Percentiles rank a stretch among this genome's conserved stretches.
Evolutionary conservation across 2,113 vertebrate genomes (phyloP).

Genomic region (Protobothrops mucrosquamatus): DNA sequence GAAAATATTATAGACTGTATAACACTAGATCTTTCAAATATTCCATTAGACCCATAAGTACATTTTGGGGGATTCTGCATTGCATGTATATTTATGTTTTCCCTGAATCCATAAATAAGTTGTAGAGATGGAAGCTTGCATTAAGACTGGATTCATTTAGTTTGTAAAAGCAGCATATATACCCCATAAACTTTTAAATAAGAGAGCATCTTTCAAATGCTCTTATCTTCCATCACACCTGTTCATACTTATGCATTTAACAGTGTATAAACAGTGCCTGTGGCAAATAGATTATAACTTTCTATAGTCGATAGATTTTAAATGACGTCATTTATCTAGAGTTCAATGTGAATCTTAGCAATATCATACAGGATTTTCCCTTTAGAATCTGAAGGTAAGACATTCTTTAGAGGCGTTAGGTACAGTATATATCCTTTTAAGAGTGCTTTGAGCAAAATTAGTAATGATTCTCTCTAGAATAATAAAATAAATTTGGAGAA

Average conservation of each 20-base stretch:
- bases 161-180: not conserved
- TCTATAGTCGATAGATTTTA: not conserved
- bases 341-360: not conserved
- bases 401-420: not conserved
- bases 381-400: constrained; percentile 27
- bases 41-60: not conserved
- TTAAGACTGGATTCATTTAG: not conserved
- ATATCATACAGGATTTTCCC: constrained; percentile 20
- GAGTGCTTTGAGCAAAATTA: not conserved
- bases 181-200: not conserved
- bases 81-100: not conserved
- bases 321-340: accelerated
- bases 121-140: not conserved
- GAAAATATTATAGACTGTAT: not conserved
- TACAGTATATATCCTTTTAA: constrained; percentile 28
- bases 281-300: not conserved
- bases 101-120: not conserved
- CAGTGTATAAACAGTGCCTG: not conserved
- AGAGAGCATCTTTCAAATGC: not conserved
- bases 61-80: not conserved
- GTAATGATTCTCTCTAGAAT: not conserved
- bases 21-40: not conserved
- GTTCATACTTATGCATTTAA: not conserved
- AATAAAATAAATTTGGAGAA: not conserved
- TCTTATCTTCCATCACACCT: not conserved